Conservation (phyloP, 2,888 invertebrate species). For the Tipula confusa region DNA sequence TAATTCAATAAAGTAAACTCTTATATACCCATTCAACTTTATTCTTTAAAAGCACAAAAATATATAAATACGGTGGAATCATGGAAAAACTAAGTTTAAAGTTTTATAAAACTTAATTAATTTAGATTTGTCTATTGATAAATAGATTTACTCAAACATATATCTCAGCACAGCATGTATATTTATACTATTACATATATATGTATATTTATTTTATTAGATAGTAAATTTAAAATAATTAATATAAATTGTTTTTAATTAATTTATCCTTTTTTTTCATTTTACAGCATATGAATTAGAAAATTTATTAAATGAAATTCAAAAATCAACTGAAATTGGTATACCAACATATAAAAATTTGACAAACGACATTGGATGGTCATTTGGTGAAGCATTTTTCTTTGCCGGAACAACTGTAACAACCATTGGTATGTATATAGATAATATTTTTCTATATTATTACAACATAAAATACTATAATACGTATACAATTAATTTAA, state of each 20-base stretch:
- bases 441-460: no score
- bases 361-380: conserved; percentile 80
- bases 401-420: conserved; percentile 84
- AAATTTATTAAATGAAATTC: conserved; percentile 63
- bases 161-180: background rate
- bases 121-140: background rate
- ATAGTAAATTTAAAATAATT: background rate
- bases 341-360: conserved; percentile 72
- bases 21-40: background rate
- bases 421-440: conserved; percentile 66
- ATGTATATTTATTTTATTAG: background rate
- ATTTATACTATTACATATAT: background rate
- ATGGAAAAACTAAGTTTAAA: background rate
- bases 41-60: background rate
- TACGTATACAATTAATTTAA: no score
- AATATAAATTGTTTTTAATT: background rate
- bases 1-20: no score
- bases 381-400: conserved; percentile 83
- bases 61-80: background rate
- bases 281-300: conserved; percentile 57
- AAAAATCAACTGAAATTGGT: conserved; percentile 70
- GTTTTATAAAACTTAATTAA: background rate
- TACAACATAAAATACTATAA: background rate
- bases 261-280: background rate
- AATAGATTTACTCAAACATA: background rate